Percentiles rank a stretch among this genome's conserved stretches.
These are phyloP conservation scores for Syrista parreyssii DNA, from an alignment of 2,888 invertebrate genomes.

Conservation along the genomic window DNA sequence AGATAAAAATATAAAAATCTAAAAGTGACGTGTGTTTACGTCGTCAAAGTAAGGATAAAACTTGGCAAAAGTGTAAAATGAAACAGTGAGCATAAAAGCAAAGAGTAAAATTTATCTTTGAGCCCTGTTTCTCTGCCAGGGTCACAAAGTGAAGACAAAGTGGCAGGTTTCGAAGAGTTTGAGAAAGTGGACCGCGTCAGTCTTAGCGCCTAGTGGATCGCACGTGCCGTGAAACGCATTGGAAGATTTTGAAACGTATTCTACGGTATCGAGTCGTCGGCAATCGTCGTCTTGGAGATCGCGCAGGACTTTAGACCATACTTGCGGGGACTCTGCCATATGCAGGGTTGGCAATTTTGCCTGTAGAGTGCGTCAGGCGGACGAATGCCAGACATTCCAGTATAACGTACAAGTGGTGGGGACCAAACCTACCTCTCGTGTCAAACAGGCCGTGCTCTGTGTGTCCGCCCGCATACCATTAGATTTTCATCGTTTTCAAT, in stretches of 20 bases:
- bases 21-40: neutral
- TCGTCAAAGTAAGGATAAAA: neutral
- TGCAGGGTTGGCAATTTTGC: slow-evolving; percentile 51
- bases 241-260: neutral
- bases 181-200: neutral
- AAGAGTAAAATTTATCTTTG: neutral
- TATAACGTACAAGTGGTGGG: slow-evolving; percentile 47
- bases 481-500: slow-evolving; percentile 59
- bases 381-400: slow-evolving; percentile 61
- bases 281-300: neutral
- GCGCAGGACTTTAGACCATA: slow-evolving; percentile 20
- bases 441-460: slow-evolving; percentile 56
- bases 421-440: slow-evolving; percentile 44
- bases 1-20: neutral
- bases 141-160: neutral
- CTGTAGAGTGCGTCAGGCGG: slow-evolving; percentile 46
- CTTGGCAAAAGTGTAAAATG: neutral
- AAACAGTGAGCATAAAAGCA: neutral
- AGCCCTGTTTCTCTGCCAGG: neutral
- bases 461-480: slow-evolving; percentile 59
- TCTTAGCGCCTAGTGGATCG: neutral
- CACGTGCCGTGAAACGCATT: neutral
- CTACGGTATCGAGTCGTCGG: neutral
- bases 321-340: slow-evolving; percentile 33
- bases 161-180: neutral